phyloP scores from a whole-genome alignment of 2,888 invertebrate genomes.

The Xestia rhomboidea region DNA sequence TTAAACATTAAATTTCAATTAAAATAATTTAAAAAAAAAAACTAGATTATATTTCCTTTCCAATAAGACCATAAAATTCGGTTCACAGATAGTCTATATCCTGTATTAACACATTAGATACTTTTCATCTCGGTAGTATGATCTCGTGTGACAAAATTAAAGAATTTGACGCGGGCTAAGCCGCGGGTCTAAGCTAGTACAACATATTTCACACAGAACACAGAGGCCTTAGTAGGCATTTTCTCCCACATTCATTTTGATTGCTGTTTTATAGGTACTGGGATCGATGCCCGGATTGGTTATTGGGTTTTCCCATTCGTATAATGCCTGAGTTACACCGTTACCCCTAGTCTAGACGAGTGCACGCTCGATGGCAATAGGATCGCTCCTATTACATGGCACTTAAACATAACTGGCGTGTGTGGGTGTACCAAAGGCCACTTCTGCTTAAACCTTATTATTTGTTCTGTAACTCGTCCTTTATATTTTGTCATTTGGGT shows the following conservation, averaged over 20 bases:
- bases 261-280: background rate
- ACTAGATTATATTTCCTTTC: no score
- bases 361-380: background rate
- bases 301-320: background rate
- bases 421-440: background rate
- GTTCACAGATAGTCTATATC: background rate
- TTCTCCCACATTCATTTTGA: background rate
- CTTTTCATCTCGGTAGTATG: background rate
- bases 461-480: conserved; percentile 12
- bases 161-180: background rate
- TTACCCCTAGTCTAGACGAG: background rate
- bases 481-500: conserved; percentile 8
- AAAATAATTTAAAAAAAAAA: no score
- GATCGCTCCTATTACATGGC: background rate
- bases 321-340: no score
- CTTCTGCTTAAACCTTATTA: background rate
- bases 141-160: background rate
- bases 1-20: no score
- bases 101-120: background rate
- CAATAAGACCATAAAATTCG: no score
- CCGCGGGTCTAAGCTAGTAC: background rate
- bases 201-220: background rate
- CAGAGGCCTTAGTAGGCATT: background rate
- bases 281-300: background rate
- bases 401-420: background rate